Conservation (phyloP, 1,140 invertebrate genomes). For the Scylla paramamosain region DNA sequence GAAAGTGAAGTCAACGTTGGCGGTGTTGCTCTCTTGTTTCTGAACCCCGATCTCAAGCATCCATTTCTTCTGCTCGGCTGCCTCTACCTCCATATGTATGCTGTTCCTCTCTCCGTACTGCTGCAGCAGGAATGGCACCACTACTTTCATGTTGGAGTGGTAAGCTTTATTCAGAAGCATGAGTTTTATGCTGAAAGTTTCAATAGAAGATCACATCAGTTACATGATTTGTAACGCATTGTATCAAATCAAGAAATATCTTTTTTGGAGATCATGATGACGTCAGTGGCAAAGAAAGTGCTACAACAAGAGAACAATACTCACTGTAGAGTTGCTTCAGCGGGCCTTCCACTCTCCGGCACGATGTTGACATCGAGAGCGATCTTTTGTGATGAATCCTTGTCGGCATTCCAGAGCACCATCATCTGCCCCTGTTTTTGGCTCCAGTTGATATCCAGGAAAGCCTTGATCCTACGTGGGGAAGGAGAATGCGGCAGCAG, state of each 20-base stretch:
- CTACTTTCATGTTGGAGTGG: neutral
- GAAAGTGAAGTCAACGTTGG: neutral
- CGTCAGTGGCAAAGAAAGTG: neutral
- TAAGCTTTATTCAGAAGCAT: neutral
- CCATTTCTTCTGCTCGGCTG: neutral
- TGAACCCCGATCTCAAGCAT: neutral
- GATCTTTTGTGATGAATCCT: constrained; percentile 32
- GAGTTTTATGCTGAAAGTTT: neutral
- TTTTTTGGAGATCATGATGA: neutral
- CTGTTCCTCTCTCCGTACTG: neutral
- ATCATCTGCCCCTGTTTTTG: neutral
- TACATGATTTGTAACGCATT: neutral
- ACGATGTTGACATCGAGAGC: neutral
- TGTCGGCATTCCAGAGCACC: constrained; percentile 54
- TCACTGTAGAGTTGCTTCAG: neutral
- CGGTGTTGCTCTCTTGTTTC: neutral
- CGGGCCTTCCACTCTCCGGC: neutral
- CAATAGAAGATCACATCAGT: neutral
- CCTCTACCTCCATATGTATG: neutral
- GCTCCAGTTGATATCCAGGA: constrained; percentile 41
- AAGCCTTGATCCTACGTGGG: constrained; percentile 49
- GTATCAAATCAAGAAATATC: neutral
- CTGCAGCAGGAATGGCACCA: neutral
- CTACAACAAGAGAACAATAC: neutral
- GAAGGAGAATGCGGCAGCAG: constrained; percentile 10